phyloP scores from a whole-genome alignment of 2,888 invertebrate genomes.

The Lochmaea crataegi region DNA sequence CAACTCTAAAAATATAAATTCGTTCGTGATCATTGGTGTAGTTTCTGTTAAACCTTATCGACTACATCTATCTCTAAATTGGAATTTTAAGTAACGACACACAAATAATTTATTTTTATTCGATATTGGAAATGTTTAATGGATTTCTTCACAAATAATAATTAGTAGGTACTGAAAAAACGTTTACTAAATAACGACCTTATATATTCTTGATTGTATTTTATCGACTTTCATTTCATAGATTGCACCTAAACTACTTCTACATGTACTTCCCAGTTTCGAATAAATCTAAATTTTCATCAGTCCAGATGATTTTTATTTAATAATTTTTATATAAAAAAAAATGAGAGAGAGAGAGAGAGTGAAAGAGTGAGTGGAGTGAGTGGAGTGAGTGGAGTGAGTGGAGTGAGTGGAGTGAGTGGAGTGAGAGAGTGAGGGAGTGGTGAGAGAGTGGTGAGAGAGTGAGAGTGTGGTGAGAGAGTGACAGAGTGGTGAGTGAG shows the following conservation, averaged over 20 bases:
- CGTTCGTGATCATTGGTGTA: slow-evolving; percentile 35
- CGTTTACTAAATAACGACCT: slow-evolving; percentile 9
- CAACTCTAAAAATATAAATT: slow-evolving; percentile 35
- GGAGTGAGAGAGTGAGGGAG: too few species aligned
- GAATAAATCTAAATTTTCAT: too few species aligned
- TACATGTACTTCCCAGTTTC: too few species aligned
- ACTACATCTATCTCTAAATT: slow-evolving; percentile 30
- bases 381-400: too few species aligned
- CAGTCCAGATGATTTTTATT: too few species aligned
- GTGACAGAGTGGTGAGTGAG: too few species aligned
- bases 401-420: too few species aligned
- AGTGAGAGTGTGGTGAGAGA: too few species aligned
- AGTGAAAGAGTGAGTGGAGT: too few species aligned
- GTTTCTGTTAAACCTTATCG: slow-evolving; percentile 23
- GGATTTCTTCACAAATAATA: slow-evolving; percentile 27
- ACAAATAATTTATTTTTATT: slow-evolving; percentile 36
- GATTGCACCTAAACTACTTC: not conserved
- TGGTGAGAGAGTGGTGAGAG: too few species aligned
- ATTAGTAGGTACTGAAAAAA: slow-evolving; percentile 25
- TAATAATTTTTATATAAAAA: too few species aligned
- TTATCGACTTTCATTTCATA: not conserved
- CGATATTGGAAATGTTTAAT: slow-evolving; percentile 29
- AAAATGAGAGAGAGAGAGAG: too few species aligned
- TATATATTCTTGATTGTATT: not conserved
- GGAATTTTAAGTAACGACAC: slow-evolving; percentile 36